phyloP scores from a whole-genome alignment of 2,888 invertebrate species.

The Andrena trimmerana region DNA sequence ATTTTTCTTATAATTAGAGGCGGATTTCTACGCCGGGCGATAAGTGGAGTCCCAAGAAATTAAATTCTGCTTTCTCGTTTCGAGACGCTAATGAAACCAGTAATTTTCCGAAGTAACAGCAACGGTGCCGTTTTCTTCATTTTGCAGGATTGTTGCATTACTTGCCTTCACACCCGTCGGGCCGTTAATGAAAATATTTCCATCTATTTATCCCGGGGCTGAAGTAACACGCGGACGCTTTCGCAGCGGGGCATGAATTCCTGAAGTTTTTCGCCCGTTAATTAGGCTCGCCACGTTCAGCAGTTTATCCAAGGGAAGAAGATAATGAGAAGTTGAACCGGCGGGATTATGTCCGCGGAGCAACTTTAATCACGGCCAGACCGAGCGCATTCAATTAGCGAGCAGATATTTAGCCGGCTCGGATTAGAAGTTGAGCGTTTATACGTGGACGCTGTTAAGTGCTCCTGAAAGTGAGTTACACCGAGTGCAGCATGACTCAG shows the following conservation, averaged over 20 bases:
- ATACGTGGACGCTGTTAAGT: constrained; percentile 58
- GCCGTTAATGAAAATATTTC: constrained; percentile 26
- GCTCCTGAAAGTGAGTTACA: constrained; percentile 67
- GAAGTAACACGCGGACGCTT: constrained; percentile 11
- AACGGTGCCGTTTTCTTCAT: not conserved
- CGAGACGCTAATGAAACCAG: constrained; percentile 9
- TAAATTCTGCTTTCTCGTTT: not conserved
- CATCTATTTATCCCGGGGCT: constrained; percentile 17
- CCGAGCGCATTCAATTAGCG: constrained; percentile 68
- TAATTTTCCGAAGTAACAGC: not conserved
- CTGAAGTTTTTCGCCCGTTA: constrained; percentile 46
- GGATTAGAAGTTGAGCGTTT: constrained; percentile 69
- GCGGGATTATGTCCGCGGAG: constrained; percentile 52
- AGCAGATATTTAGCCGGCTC: constrained; percentile 66
- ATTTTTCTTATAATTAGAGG: constrained; percentile 10
- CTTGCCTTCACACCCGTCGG: not conserved
- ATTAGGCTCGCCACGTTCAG: constrained; percentile 48
- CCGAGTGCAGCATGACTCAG: constrained; percentile 53
- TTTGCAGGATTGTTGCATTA: not conserved
- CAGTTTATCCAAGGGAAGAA: constrained; percentile 46
- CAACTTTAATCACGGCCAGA: constrained; percentile 62
- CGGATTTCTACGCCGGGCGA: not conserved
- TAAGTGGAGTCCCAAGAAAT: not conserved
- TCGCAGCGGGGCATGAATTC: constrained; percentile 24
- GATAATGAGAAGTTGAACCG: constrained; percentile 53